phyloP scores from a whole-genome alignment of 2,888 invertebrate genomes.

The Hirudinaria manillensis region DNA sequence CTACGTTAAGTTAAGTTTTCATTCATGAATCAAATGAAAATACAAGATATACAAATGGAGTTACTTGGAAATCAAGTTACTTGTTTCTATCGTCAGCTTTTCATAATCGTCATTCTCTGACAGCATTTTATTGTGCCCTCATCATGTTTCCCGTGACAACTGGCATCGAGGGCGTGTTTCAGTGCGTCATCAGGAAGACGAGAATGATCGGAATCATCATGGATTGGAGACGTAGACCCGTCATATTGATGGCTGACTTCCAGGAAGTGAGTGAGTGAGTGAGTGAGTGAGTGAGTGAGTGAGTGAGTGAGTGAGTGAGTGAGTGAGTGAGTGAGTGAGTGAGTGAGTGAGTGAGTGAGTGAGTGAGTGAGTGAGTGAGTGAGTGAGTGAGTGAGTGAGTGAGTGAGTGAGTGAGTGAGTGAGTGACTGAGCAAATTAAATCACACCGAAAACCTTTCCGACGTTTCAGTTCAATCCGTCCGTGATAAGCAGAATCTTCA shows the following conservation, averaged over 20 bases:
- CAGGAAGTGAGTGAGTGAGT: background rate
- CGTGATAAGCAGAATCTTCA: no score
- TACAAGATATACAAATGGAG: no score
- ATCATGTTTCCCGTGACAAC: slow-evolving; percentile 29
- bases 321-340: background rate
- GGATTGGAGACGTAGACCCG: slow-evolving; percentile 18
- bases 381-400: background rate
- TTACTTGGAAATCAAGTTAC: no score
- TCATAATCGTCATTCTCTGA: no score
- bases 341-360: background rate
- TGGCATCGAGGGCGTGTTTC: slow-evolving; percentile 23
- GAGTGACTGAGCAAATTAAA: background rate
- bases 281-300: background rate
- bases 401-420: background rate
- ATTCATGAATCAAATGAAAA: no score
- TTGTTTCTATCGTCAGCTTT: no score
- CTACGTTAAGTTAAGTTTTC: no score
- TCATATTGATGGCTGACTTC: background rate
- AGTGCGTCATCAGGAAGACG: slow-evolving; percentile 16
- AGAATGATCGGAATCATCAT: slow-evolving; percentile 24
- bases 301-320: background rate
- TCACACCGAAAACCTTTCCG: background rate
- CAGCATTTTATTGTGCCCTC: slow-evolving; percentile 25
- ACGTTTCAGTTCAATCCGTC: background rate
- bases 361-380: background rate